phyloP scores from a whole-genome alignment of 30 jellyfish, hydroid and myxozoan genomes.

The Aurelia aurita complex sp. Pacific region DNA sequence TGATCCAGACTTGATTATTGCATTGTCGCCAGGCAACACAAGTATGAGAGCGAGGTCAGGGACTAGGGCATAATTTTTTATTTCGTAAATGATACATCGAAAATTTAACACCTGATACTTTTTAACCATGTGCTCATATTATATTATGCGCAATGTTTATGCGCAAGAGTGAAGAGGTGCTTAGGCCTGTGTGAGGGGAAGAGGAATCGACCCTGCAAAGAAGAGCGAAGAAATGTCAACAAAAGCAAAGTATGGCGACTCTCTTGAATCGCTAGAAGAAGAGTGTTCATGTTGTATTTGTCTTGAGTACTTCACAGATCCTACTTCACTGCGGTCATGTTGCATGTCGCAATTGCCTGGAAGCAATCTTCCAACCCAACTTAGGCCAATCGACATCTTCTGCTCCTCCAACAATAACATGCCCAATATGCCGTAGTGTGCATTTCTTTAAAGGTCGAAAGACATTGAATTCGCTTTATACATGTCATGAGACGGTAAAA shows the following conservation, averaged over 20 bases:
- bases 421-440: constrained; percentile 27
- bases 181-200: too few relatives aligned
- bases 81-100: too few relatives aligned
- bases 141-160: too few relatives aligned
- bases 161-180: too few relatives aligned
- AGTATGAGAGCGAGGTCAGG: too few relatives aligned
- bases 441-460: neutral
- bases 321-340: constrained; percentile 8
- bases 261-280: constrained; percentile 9
- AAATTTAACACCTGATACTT: too few relatives aligned
- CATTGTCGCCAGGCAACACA: too few relatives aligned
- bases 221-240: neutral
- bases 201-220: too few relatives aligned
- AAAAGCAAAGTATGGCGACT: constrained; percentile 3
- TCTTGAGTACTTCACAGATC: neutral
- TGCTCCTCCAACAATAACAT: neutral
- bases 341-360: constrained; percentile 17
- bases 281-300: constrained; percentile 27
- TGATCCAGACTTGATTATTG: too few relatives aligned
- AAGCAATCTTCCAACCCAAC: neutral
- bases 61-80: too few relatives aligned
- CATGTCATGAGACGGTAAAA: too few relatives aligned
- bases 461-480: neutral
- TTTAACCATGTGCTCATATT: too few relatives aligned
- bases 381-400: neutral